phyloP scores from a whole-genome alignment of 2,113 vertebrate genomes.

The Thryonomys swinderianus region DNA sequence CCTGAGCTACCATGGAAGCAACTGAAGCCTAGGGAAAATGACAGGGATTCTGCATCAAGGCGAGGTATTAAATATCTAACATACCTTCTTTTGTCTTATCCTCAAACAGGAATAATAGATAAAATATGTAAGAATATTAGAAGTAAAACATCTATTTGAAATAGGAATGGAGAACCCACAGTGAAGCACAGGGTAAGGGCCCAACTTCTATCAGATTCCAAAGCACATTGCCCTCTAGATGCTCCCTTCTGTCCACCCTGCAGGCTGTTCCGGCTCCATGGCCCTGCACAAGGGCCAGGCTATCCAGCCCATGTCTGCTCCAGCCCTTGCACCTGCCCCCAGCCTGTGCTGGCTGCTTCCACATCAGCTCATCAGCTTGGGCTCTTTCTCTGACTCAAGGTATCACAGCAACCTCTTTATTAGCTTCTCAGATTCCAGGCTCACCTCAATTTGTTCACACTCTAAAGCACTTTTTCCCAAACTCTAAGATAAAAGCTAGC shows the following conservation, averaged over 20 bases:
- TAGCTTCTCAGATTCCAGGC: not conserved
- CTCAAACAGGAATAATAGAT: not conserved
- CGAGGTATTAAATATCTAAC: not conserved
- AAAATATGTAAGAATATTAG: not conserved
- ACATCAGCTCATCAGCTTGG: not conserved
- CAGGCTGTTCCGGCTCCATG: not conserved
- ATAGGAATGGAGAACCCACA: not conserved
- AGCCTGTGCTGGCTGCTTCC: not conserved
- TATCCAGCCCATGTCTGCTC: not conserved
- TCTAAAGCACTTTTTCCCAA: not conserved
- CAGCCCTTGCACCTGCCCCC: not conserved
- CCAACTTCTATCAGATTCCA: slow-evolving; percentile 1
- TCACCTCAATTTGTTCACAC: not conserved
- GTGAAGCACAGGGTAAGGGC: not conserved
- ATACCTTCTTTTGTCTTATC: not conserved
- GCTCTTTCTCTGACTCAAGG: not conserved
- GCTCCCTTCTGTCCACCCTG: not conserved
- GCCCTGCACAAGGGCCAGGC: not conserved
- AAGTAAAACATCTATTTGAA: slow-evolving; percentile 4
- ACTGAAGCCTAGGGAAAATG: not conserved
- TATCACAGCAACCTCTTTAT: not conserved
- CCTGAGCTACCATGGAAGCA: not conserved
- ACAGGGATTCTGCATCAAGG: not conserved
- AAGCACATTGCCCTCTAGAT: not conserved
- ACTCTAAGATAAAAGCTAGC: not conserved